Conservation (phyloP, 1,140 invertebrate genomes). For the Agrilus planipennis region DNA sequence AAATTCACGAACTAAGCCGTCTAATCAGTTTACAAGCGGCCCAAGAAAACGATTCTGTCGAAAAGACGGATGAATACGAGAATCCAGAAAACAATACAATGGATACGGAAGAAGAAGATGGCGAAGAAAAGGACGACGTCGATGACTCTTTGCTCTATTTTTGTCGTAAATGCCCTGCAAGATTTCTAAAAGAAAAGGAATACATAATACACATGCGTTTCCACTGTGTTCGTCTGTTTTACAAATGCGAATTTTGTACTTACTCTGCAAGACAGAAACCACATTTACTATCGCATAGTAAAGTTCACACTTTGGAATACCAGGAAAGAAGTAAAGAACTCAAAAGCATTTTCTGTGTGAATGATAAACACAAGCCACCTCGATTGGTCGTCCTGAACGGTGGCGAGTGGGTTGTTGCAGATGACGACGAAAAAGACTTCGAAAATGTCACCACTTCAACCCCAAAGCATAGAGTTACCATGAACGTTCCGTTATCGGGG, state of each 20-base stretch:
- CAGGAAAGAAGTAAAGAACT: slow-evolving; percentile 63
- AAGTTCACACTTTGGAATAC: slow-evolving; percentile 72
- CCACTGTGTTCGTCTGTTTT: slow-evolving; percentile 48
- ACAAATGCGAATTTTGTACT: slow-evolving; percentile 64
- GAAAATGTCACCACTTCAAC: slow-evolving; percentile 10
- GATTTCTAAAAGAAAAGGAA: slow-evolving; percentile 54
- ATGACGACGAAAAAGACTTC: slow-evolving; percentile 39
- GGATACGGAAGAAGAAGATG: slow-evolving; percentile 10
- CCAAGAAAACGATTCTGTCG: slow-evolving; percentile 18
- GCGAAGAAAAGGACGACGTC: slow-evolving; percentile 14
- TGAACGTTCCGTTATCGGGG: slow-evolving; percentile 45
- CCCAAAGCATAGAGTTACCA: slow-evolving; percentile 18
- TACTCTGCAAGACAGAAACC: slow-evolving; percentile 59
- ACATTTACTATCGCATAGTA: slow-evolving; percentile 58
- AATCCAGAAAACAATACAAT: slow-evolving; percentile 10
- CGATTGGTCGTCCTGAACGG: slow-evolving; percentile 38
- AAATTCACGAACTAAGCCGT: slow-evolving; percentile 47
- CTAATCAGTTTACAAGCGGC: slow-evolving; percentile 18
- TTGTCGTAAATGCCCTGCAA: slow-evolving; percentile 61
- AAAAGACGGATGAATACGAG: slow-evolving; percentile 15
- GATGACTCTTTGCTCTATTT: slow-evolving; percentile 38
- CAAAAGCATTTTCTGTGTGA: slow-evolving; percentile 49
- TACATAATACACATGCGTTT: slow-evolving; percentile 51
- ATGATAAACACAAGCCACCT: slow-evolving; percentile 49
- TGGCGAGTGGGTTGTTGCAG: slow-evolving; percentile 2